Percentiles rank a stretch among this genome's conserved stretches.
Evolutionary conservation across 2,797 vertebrate species (phyloP).

Genomic region (Thripadectes ignobilis): DNA sequence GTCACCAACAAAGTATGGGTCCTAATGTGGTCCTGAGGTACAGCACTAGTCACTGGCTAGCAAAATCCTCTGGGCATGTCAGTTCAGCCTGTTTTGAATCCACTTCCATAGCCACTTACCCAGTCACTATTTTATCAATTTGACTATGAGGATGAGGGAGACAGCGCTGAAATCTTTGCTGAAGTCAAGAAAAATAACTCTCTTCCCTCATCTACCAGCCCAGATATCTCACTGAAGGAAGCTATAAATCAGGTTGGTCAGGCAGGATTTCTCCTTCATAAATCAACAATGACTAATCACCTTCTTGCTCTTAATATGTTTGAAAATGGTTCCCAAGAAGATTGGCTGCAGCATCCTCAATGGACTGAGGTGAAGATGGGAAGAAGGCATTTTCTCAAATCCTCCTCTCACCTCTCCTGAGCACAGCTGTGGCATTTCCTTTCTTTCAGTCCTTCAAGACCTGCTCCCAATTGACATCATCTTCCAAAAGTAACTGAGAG

Average conservation of each 20-base stretch:
- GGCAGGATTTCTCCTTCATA: not conserved
- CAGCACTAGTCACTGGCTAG: not conserved
- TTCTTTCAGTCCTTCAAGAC: not conserved
- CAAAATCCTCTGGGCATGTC: not conserved
- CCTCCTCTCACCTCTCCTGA: not conserved
- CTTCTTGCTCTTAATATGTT: not conserved
- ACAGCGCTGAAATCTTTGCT: not conserved
- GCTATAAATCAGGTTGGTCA: not conserved
- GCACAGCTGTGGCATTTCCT: not conserved
- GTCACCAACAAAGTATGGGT: not conserved
- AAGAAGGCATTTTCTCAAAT: not conserved
- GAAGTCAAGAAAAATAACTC: not conserved
- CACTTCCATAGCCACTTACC: not conserved
- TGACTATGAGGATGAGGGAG: not conserved
- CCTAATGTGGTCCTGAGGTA: not conserved
- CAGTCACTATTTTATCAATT: not conserved
- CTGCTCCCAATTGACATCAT: not conserved
- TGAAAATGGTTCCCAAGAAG: not conserved
- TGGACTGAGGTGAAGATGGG: not conserved
- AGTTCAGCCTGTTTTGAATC: not conserved
- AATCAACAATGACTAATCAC: not conserved
- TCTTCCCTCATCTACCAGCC: not conserved
- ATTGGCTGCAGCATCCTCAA: not conserved
- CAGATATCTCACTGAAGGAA: not conserved
- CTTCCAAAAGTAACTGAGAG: not conserved